Base-by-base conservation (phyloP, 2,797 vertebrate genomes). In the Heliangelus exortis region DNA sequence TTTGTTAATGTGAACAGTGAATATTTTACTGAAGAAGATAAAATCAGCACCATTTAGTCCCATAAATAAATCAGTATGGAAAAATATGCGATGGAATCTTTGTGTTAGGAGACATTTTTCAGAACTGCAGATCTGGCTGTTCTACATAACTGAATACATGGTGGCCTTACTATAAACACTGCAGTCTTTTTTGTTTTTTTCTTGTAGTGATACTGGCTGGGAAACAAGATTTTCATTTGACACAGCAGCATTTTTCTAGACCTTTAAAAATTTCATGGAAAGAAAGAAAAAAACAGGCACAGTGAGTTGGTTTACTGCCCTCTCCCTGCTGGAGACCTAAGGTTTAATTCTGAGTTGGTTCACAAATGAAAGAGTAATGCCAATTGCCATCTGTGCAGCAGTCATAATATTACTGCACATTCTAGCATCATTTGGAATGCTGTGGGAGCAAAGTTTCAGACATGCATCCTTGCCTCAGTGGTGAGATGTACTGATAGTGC, bases 361-460 rank as follows among this genome's bases (percentile, higher is more conserved):
- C 69, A 80, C 61, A 89, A 95, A 74, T n/a, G 36, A 90, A 74
- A 74, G 78, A 87, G 58, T 53, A 69, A 58, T 81, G 28, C 69
- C 34, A 65, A 65, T 74, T 39, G n/a, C 87, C 66, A 85, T 93
- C 78, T 93, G 93, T 89, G 90, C 75, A 93, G 82, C 51, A 66
- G 20, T 75, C 82, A 48, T 66, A 81, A 73, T 57, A 53, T 57
- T 12, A 55, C 15, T 57, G 43, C 48, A 43, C 69, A 36, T 28
- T 62, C 3, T 1, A 63, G 67, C 48, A 79, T 48, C 23, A 22
- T 26, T 87, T 75, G 1, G 55, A 76, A 57, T 31, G 34, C 61
- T 57, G 19, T 22, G 69, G 62, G 94, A 82, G 41, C 57, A 26
- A 62, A 84, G 84, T 34, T 77, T 13, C 51, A 59, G 90, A 66